These are phyloP conservation scores for Microtus richardsoni DNA, from an alignment of 2,113 vertebrate species.

Conservation along the genomic window DNA sequence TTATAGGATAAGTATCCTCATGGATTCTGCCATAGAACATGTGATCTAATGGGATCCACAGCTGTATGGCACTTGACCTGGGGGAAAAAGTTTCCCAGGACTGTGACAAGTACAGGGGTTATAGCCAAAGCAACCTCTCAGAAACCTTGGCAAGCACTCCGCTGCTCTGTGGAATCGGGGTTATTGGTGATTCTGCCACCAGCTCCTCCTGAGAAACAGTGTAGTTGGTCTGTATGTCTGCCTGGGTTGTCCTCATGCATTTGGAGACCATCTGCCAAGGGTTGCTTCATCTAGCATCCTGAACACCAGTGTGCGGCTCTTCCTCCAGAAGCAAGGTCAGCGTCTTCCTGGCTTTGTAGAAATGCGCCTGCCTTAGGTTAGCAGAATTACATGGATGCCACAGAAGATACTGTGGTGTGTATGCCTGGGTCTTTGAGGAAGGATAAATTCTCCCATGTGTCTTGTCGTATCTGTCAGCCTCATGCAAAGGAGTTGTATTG, in stretches of 20 bases:
- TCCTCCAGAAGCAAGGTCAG: background rate
- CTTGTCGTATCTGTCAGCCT: background rate
- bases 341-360: background rate
- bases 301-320: too few relatives aligned
- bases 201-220: background rate
- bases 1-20: too few relatives aligned
- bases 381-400: background rate
- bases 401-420: background rate
- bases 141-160: background rate
- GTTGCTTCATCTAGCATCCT: background rate
- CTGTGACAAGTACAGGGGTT: background rate
- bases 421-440: background rate
- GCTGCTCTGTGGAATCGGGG: background rate
- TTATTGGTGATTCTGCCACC: background rate
- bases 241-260: background rate
- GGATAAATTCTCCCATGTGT: background rate
- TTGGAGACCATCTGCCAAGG: background rate
- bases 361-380: background rate
- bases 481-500: background rate
- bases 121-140: too few relatives aligned
- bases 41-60: background rate
- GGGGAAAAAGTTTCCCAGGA: background rate
- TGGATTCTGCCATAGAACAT: background rate
- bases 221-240: background rate
- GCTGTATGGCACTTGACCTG: too few relatives aligned